Evolutionary conservation across 2,113 vertebrate species (phyloP).

Genomic region (Porphyrio hochstetteri): DNA sequence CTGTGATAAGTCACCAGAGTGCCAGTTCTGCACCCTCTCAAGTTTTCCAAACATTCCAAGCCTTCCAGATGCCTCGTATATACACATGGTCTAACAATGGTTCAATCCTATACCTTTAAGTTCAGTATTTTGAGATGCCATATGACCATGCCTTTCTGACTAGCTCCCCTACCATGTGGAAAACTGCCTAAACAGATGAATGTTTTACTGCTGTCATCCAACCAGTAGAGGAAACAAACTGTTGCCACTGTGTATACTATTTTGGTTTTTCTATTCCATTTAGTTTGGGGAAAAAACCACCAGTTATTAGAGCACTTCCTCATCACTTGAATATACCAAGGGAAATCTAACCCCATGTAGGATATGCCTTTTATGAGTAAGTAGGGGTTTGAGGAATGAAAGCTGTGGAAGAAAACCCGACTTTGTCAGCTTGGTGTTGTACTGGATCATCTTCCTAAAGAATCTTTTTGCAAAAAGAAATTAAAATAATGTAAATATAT

Average conservation of each 20-base stretch:
- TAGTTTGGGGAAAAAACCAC: not conserved
- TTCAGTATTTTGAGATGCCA: not conserved
- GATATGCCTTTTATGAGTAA: accelerated
- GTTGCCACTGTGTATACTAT: not conserved
- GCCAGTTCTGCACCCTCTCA: not conserved
- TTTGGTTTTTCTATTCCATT: not conserved
- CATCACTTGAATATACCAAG: not conserved
- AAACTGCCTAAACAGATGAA: not conserved
- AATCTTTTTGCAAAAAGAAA: not conserved
- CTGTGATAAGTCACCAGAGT: not conserved
- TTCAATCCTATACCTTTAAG: not conserved
- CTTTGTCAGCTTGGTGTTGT: not conserved
- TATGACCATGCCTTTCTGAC: not conserved
- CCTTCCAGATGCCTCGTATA: not conserved
- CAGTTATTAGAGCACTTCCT: not conserved
- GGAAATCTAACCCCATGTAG: not conserved
- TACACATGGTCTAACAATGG: not conserved
- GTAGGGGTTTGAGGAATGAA: not conserved
- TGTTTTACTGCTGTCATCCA: not conserved
- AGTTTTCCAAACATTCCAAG: not conserved
- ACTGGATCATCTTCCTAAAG: not conserved
- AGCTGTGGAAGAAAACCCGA: not conserved
- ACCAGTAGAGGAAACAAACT: not conserved
- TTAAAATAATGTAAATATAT: not conserved
- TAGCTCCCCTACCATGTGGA: not conserved